Conservation (phyloP, 2,888 invertebrate genomes). For the Cephus pygmeus region DNA sequence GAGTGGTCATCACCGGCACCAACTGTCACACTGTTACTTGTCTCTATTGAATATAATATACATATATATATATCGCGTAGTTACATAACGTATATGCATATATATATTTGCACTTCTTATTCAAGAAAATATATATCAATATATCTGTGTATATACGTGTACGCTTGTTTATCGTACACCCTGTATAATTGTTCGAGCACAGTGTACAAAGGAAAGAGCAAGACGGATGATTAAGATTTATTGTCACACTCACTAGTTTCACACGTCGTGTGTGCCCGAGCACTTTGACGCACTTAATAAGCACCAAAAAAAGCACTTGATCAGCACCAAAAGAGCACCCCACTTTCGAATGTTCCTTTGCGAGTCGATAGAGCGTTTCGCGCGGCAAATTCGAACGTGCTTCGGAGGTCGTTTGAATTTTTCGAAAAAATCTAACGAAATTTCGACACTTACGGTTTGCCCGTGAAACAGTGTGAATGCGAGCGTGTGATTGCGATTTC, state of each 20-base stretch:
- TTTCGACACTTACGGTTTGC: neutral
- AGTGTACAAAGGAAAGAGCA: neutral
- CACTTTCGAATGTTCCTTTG: conserved; percentile 42
- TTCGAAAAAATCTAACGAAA: neutral
- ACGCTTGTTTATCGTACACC: neutral
- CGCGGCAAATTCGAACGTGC: neutral
- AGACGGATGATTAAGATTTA: neutral
- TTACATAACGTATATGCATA: neutral
- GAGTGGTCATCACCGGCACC: neutral
- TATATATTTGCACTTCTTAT: neutral
- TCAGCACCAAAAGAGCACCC: conserved; percentile 55
- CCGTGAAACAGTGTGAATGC: conserved; percentile 41
- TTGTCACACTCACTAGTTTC: neutral
- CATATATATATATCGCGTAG: neutral
- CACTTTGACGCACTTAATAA: conserved; percentile 7
- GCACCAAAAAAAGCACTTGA: conserved; percentile 35
- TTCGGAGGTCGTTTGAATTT: neutral
- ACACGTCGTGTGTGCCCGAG: neutral
- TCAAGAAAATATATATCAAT: neutral
- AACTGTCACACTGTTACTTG: neutral
- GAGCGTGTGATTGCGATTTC: conserved; percentile 45
- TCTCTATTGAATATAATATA: neutral
- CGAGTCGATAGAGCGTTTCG: neutral
- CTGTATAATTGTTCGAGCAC: neutral
- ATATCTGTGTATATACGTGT: neutral